Base-by-base conservation (phyloP, 2,888 invertebrate genomes). In the Drosophila multiciliata region DNA sequence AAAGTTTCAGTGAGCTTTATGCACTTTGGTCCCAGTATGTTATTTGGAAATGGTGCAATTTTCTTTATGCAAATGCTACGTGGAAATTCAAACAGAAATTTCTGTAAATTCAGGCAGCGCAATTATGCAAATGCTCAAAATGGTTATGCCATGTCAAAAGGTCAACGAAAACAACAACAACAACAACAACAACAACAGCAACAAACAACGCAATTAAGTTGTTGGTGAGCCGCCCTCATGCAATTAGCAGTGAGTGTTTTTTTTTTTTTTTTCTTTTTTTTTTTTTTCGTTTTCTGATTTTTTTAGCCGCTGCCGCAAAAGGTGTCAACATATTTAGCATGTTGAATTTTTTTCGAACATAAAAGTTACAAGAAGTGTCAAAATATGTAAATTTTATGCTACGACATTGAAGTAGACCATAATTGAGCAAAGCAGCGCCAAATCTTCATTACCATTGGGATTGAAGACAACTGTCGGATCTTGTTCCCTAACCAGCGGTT, bases 311-410 rank as follows among this genome's bases (percentile, higher is more conserved):
- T 26, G 52, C 57, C 61, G 32, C 60, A 63, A 83, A 79, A 89
- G 86, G 90, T 87, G 90, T 82, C 89, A 87, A 90, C 90, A 74
- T 81, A 81, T 83, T 90, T 80, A 63, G 66, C 79, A 72, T 59
- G 78, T 84, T 63, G 65, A 66, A 60, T 65, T 70, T 80, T 73
- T 71, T 60, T 62, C 53, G 69, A 85, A 80, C 80, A 88, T 72
- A 61, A 72, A 75, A 66, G 57, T 67, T 63, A 70, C 61, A 80
- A 80, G 80, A 66, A 75, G 61, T 65, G 70, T 59, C 75, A 66
- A 76, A 83, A 71, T 78, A 87, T 90, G 90, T 71, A 73, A 87
- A 87, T 90, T 89, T 83, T 64, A 76, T 64, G 64, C 71, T 67
- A 66, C 70, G 80, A 73, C 89, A 87, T 83, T 90, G 89, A 45